Percentiles rank a stretch among this genome's conserved stretches.
Conservation (phyloP, 2,797 vertebrate species). For the Chaunax sp. region DNA sequence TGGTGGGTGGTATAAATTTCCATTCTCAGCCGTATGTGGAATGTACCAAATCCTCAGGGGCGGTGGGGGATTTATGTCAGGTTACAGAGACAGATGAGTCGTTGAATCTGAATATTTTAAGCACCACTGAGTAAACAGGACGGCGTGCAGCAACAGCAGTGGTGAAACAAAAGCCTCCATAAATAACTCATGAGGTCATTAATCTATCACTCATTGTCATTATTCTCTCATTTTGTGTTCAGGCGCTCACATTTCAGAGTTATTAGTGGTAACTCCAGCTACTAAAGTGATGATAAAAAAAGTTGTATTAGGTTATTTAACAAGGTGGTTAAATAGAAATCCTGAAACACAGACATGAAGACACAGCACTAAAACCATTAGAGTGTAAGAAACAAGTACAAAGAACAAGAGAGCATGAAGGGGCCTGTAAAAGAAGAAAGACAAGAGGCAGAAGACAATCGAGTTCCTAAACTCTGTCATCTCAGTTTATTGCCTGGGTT, state of each 20-base stretch:
- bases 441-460: slow-evolving; percentile 15
- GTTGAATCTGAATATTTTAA: slow-evolving; percentile 20
- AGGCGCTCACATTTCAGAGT: not conserved
- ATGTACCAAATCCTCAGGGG: slow-evolving; percentile 23
- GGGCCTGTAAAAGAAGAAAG: slow-evolving; percentile 16
- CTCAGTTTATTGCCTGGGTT: slow-evolving; percentile 12
- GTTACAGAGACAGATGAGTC: not conserved
- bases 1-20: slow-evolving; percentile 41
- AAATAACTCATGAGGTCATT: slow-evolving; percentile 9
- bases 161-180: slow-evolving; percentile 1
- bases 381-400: not conserved
- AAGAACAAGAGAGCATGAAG: not conserved
- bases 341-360: not conserved
- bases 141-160: not conserved
- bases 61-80: not conserved
- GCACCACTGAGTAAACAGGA: slow-evolving; percentile 20
- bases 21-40: slow-evolving; percentile 44
- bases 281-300: slow-evolving; percentile 2
- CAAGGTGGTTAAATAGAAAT: slow-evolving; percentile 17
- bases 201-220: not conserved
- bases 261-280: slow-evolving; percentile 1
- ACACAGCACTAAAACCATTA: not conserved
- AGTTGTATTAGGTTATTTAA: slow-evolving; percentile 16
- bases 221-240: slow-evolving; percentile 1
- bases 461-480: not conserved